Base-by-base conservation (phyloP, 2,797 vertebrate species). In the Schizopygopsis pylzovi region DNA sequence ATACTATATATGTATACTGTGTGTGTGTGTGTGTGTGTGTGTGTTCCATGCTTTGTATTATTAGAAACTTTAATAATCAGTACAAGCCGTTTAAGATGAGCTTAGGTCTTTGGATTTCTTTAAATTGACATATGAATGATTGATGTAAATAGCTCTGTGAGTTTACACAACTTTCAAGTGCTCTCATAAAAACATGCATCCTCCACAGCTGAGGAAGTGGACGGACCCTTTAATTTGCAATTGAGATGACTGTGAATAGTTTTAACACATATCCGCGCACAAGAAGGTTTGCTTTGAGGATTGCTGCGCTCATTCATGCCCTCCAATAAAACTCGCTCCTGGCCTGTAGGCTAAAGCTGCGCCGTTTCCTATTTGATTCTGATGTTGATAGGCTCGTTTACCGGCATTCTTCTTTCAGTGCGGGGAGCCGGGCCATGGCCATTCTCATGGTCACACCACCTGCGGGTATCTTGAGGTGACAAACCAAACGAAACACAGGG, bases 381-480 rank as follows among this genome's bases (percentile, higher is more conserved):
- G 93, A 96, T 96, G 96, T 93, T 95, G 94, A 96, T 95, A 91
- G 88, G 90, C 94, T 93, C 93, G 92, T 95, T 95, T 95, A 94
- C 92, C 86, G 86, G 61, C 90, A 88, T 92, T 93, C 94, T 95
- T 91, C 90, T 81, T 71, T 67, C 89, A 73, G 90, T 65, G 93
- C 93, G 91, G 95, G 94, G 86, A 85, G 88, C 89, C 90, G 81
- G 39, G 86, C 93, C 95, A 95, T 83, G 93, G 92, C 94, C 95
- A 95, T 95, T 95, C 94, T 95, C 95, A 96, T 94, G 93, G 95
- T 93, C 95, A 95, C 93, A 89, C 94, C 94, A 92, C 95, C 95
- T 79, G 92, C 92, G 90, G 94, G 86, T 90, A 93, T 94, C 93
- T 92, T 92, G 92, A 95, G 93, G 94, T 95, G 93, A 91, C 92